phyloP scores from a whole-genome alignment of 2,797 vertebrate species.

The Amphiprion clarkii region DNA sequence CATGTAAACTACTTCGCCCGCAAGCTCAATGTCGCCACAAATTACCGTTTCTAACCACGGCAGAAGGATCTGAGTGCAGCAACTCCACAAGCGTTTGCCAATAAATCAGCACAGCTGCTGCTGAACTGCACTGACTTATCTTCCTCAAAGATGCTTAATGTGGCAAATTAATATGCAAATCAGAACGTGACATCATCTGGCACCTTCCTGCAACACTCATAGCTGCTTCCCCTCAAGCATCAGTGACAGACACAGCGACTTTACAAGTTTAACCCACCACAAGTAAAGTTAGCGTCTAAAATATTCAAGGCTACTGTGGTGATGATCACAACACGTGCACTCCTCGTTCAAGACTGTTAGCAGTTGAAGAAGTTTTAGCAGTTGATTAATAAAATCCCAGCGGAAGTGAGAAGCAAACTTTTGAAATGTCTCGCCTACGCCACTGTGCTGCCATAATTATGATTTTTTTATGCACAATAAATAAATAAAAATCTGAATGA shows the following conservation, averaged over 20 bases:
- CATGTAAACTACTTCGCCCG: conserved; percentile 7
- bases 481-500: not conserved
- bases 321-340: not conserved
- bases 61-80: conserved; percentile 14
- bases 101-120: conserved; percentile 37
- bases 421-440: not conserved
- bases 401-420: not conserved
- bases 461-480: not conserved
- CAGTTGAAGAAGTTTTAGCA: not conserved
- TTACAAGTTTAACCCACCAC: not conserved
- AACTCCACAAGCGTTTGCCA: conserved; percentile 16
- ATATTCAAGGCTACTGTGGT: conserved; percentile 1
- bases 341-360: not conserved
- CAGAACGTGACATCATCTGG: conserved; percentile 40
- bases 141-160: conserved; percentile 23
- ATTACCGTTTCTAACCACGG: not conserved
- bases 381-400: not conserved
- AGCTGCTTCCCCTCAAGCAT: not conserved
- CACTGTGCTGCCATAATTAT: not conserved
- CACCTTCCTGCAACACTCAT: conserved; percentile 10
- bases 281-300: not conserved
- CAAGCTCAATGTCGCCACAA: conserved; percentile 11
- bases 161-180: conserved; percentile 45
- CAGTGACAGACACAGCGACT: conserved; percentile 1
- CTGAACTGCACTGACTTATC: conserved; percentile 18